Percentiles rank a stretch among this genome's conserved stretches.
phyloP scores from a whole-genome alignment of 2,797 vertebrate genomes.

The Acrocephalus scirpaceus region DNA sequence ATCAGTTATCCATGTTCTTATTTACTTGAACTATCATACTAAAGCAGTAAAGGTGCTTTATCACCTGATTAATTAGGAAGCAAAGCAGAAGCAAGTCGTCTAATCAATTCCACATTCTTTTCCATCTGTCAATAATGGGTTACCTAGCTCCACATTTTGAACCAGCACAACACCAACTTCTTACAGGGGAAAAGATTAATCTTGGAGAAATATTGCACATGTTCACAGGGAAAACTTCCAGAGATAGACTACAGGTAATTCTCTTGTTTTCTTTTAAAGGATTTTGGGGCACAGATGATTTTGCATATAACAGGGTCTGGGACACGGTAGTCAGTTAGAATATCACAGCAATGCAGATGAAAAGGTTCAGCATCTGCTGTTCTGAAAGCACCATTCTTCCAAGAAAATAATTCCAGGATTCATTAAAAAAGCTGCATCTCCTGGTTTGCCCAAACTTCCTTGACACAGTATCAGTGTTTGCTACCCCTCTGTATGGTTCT shows the following conservation, averaged over 20 bases:
- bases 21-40: not conserved
- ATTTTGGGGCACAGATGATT: not conserved
- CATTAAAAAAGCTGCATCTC: not conserved
- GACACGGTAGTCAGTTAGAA: not conserved
- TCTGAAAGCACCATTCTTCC: not conserved
- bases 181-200: not conserved
- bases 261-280: not conserved
- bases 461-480: not conserved
- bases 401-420: not conserved
- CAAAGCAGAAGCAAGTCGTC: not conserved
- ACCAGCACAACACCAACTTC: not conserved
- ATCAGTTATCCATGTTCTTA: not conserved
- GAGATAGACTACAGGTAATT: not conserved
- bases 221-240: not conserved
- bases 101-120: not conserved
- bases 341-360: not conserved
- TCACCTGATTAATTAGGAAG: not conserved
- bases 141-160: not conserved
- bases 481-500: not conserved
- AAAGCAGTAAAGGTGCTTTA: not conserved
- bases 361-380: not conserved
- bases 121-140: not conserved
- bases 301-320: not conserved
- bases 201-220: not conserved
- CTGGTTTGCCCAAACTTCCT: not conserved